Evolutionary conservation across 2,113 vertebrate species (phyloP), one percentile per base, ranked within the genome.

Genomic region (Sus scrofa): DNA sequence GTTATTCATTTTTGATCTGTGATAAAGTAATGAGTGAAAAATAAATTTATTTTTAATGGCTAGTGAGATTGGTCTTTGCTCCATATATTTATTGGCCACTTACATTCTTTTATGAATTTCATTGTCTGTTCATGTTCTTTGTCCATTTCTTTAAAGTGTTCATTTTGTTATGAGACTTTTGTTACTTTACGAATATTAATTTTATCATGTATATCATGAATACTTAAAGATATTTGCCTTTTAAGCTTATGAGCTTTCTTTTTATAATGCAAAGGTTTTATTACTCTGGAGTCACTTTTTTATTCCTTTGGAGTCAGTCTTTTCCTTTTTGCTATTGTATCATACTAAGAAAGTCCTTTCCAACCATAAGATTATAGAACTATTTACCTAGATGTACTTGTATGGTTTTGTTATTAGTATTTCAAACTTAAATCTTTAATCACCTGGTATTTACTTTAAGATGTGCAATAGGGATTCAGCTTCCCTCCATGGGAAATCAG

Each of bases 111-210:
- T 56, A 62, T 62, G 56, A 44, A 65, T 44, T 89, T 74, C 58
- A 85, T 86, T 85, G 18, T 27, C 18, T 89, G 7, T 86, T 89
- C 14, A 19, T 82, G 32, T 81, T 83, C 27, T 70, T 79, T 68
- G 37, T n/a, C 39, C 50, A 50, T 89, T 92, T 82, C 19, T 58
- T 89, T 89, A 62, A 88, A 82, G 50, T 89, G 20, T 91, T 94
- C 14, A 7, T 74, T 90, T 73, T 71, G 15, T 92, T 86, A 7
- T 8, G 44, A 75, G 26, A 19, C 32, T 37, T 79, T 75, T 70
- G 27, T 54, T 87, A 34, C 77, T 86, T 73, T 89, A 68, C 75
- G 27, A 68, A 65, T 75, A 27, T 68, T 67, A 91, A 52, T 11
- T 89, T 91, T 70, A 63, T 77, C 52, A 70, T 50, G 6, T 71